Conservation (phyloP, 2,888 invertebrate species). For the Kryphioiulus occultus region DNA sequence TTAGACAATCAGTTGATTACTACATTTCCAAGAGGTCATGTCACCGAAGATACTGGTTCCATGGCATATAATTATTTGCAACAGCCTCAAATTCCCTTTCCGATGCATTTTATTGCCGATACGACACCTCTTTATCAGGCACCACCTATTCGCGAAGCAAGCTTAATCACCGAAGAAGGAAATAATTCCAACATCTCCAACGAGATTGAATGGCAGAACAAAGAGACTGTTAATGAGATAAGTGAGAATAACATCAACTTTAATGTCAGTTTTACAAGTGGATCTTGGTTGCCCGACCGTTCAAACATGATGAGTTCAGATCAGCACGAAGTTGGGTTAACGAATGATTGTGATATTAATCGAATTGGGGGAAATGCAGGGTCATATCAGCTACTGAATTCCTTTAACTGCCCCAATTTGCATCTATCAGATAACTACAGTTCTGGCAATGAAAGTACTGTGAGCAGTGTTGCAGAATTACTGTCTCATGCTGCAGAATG, state of each 20-base stretch:
- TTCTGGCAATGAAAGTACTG: constrained; percentile 44
- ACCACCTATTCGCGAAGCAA: not conserved
- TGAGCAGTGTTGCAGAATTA: constrained; percentile 44
- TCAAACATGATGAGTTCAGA: not conserved
- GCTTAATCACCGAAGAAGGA: not conserved
- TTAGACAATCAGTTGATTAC: not conserved
- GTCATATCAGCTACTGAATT: not conserved
- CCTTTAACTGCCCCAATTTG: not conserved
- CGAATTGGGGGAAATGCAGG: not conserved
- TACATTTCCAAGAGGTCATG: not conserved
- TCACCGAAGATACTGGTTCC: not conserved
- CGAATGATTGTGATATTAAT: not conserved
- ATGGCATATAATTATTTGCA: not conserved
- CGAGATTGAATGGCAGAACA: not conserved
- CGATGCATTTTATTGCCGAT: not conserved
- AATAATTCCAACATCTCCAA: not conserved
- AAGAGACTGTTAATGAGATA: not conserved
- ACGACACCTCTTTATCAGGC: not conserved
- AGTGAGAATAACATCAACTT: not conserved
- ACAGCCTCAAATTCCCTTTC: not conserved
- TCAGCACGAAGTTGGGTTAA: not conserved
- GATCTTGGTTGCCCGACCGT: not conserved
- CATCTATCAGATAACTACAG: not conserved
- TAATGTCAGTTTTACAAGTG: not conserved
- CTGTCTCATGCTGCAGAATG: not conserved